phyloP scores from a whole-genome alignment of 2,113 vertebrate species.

The Meles meles region DNA sequence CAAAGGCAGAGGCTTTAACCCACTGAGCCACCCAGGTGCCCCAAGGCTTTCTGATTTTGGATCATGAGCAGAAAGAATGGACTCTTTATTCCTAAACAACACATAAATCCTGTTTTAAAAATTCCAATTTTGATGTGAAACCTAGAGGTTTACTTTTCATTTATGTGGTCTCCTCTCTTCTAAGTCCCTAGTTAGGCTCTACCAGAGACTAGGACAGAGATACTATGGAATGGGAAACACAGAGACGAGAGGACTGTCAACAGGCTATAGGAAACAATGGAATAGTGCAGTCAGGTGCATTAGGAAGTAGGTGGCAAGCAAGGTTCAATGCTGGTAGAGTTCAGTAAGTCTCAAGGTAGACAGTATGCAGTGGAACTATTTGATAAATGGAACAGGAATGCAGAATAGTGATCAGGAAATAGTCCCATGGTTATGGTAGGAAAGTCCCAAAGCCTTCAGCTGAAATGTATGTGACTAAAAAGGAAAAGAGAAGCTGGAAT shows the following conservation, averaged over 20 bases:
- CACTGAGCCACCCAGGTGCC: too few relatives aligned
- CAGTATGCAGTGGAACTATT: slow-evolving; percentile 51
- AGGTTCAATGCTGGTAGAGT: slow-evolving; percentile 53
- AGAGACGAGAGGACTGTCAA: not conserved
- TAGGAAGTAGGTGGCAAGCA: not conserved
- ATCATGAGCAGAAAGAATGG: not conserved
- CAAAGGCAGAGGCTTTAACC: too few relatives aligned
- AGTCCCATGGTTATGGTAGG: not conserved
- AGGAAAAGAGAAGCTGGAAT: slow-evolving; percentile 63
- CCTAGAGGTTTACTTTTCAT: not conserved
- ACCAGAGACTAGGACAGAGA: not conserved
- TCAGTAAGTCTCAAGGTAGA: slow-evolving; percentile 23
- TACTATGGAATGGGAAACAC: not conserved
- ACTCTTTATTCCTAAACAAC: not conserved
- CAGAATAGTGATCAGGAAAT: slow-evolving; percentile 44
- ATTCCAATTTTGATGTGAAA: slow-evolving; percentile 19
- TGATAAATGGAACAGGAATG: slow-evolving; percentile 60
- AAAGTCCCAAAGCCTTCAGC: slow-evolving; percentile 59
- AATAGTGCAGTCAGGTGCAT: not conserved
- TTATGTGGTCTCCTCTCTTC: not conserved
- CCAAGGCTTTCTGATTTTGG: not conserved
- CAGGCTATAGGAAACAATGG: slow-evolving; percentile 29
- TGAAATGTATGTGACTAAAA: slow-evolving; percentile 42
- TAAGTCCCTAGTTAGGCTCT: not conserved
- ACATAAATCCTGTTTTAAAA: not conserved